phyloP scores from a whole-genome alignment of 64 coral and sea anemone genomes.

The Dendrophyllia cribrosa region DNA sequence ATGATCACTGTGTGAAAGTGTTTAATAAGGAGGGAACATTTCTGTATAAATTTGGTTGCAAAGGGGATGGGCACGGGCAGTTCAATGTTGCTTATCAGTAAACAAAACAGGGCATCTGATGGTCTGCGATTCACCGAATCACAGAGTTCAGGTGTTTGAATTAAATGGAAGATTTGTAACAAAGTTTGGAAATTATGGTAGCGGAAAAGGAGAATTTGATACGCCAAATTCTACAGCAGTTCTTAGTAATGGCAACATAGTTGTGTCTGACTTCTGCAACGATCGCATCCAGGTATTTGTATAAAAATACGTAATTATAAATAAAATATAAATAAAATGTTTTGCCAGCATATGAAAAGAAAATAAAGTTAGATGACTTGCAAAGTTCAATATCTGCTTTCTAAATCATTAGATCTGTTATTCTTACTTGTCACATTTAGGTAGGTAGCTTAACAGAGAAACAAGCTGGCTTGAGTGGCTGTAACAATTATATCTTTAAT shows the following conservation, averaged over 20 bases:
- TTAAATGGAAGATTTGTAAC: slow-evolving; percentile 58
- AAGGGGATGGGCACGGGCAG: slow-evolving; percentile 25
- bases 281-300: slow-evolving; percentile 46
- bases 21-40: slow-evolving; percentile 60
- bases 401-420: too few species aligned
- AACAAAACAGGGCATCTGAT: slow-evolving; percentile 40
- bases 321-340: too few species aligned
- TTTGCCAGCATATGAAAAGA: too few species aligned
- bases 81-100: slow-evolving; percentile 37
- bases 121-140: slow-evolving; percentile 52
- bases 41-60: slow-evolving; percentile 18
- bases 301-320: not conserved
- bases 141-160: slow-evolving; percentile 60
- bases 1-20: slow-evolving; percentile 37
- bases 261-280: slow-evolving; percentile 4
- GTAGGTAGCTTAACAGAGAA: too few species aligned
- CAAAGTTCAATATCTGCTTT: too few species aligned
- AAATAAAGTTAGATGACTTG: too few species aligned
- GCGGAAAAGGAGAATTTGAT: slow-evolving; percentile 34
- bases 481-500: too few species aligned
- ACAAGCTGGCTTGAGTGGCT: too few species aligned
- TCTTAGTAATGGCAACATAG: slow-evolving; percentile 47
- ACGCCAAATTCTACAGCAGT: slow-evolving; percentile 34
- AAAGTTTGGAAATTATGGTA: slow-evolving; percentile 32
- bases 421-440: too few species aligned